A percentile compares a stretch with the other conserved stretches of the same genome.
These are phyloP conservation scores for Allacma fusca DNA, from an alignment of 2,888 invertebrate species.

Conservation along the genomic window DNA sequence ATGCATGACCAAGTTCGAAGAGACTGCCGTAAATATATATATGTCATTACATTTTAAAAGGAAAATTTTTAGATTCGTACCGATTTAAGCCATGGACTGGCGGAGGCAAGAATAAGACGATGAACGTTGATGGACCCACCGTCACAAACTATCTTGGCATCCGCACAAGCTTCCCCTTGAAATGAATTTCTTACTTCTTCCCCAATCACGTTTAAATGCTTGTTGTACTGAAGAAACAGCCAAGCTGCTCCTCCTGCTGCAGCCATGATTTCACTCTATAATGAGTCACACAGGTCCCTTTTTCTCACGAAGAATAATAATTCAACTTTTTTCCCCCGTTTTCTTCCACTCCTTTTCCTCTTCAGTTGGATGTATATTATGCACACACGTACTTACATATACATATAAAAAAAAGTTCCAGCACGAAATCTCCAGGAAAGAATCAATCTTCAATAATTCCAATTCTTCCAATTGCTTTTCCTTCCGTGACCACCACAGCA, in stretches of 20 bases:
- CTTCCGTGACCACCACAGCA: background rate
- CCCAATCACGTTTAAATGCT: conserved; percentile 60
- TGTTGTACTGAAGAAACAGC: conserved; percentile 61
- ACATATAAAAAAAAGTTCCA: background rate
- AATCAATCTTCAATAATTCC: conserved; percentile 1
- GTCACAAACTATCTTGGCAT: conserved; percentile 59
- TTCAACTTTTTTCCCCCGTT: conserved; percentile 3
- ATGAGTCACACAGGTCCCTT: conserved; percentile 33
- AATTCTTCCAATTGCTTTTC: background rate
- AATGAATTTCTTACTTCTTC: conserved; percentile 60
- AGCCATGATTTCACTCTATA: conserved; percentile 47
- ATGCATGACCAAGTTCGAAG: too few species aligned
- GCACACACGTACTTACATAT: background rate
- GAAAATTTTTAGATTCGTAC: conserved; percentile 45
- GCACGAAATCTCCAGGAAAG: conserved; percentile 10
- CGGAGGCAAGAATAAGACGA: conserved; percentile 58
- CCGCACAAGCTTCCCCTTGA: conserved; percentile 58
- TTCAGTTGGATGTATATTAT: background rate
- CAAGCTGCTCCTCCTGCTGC: conserved; percentile 56
- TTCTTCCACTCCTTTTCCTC: conserved; percentile 30
- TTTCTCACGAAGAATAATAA: conserved; percentile 20
- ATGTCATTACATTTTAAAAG: background rate
- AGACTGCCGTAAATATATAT: background rate
- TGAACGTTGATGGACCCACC: conserved; percentile 60
- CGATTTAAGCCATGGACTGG: conserved; percentile 60